Evolutionary conservation across 2,113 vertebrate genomes (phyloP), one percentile per base, ranked within the genome.

Genomic region (Cacatua alba): DNA sequence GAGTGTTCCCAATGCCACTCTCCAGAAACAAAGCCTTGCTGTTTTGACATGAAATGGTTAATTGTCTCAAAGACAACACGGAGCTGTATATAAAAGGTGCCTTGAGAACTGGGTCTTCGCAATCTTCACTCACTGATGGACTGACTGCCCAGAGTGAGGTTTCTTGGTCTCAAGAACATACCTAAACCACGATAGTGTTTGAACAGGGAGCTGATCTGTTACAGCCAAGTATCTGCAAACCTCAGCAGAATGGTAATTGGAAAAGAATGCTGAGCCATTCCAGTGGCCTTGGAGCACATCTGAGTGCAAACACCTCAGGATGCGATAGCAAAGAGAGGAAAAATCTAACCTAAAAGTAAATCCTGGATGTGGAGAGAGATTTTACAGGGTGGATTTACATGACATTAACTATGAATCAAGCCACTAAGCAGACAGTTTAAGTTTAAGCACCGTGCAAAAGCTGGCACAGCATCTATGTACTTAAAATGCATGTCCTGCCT

Each of bases 171-270:
- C 68, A 68, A 68, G 55, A 88, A 55, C 53, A 88, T 25, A 90
- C 76, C 63, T 94, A 80, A 81, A 83, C 74, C 64, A 86, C 53
- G 71, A 41, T 2, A 79, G 64, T 23, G 65, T 83, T 90, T 88
- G 72, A 93, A 74, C 10, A 74, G 49, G 46, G 71, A 74, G 17
- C 33, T 75, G 82, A 88, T 95, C 93, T 83, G 80, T 81, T 86
- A 86, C 90, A 93, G 86, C 18, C 46, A 81, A 88, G 55, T 68
- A 87, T 95, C 86, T 87, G 91, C 93, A 89, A 55, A 88, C 72
- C 65, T 84, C 86, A 94, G 96, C 91, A 96, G 89, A 96, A 87
- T 72, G 89, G 79, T 65, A 91, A 92, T 24, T 84, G 81, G 35
- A 81, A 81, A 92, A 94, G 81, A 92, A 91, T 55, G 62, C 72